Evolutionary conservation across 2,888 invertebrate species (phyloP).

Genomic region (Tenthredo mesomela): DNA sequence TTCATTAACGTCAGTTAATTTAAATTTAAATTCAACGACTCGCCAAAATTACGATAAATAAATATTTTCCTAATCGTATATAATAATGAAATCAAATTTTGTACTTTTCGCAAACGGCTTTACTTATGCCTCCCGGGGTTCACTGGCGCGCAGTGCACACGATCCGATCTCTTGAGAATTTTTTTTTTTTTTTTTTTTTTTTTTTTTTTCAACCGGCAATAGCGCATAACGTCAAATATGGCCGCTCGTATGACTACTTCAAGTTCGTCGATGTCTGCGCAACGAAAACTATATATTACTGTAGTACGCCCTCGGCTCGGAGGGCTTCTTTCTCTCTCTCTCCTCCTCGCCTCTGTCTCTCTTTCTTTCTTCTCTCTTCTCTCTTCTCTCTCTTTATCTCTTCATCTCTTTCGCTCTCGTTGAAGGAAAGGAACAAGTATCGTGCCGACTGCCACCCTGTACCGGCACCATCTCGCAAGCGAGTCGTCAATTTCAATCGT

Average conservation of each 20-base stretch:
- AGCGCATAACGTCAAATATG: constrained; percentile 50
- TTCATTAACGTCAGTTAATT: too few relatives aligned
- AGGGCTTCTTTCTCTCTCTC: constrained; percentile 56
- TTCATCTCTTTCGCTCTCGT: constrained; percentile 40
- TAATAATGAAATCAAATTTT: neutral
- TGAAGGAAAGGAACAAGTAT: constrained; percentile 7
- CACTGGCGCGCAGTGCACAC: constrained; percentile 55
- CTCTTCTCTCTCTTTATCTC: constrained; percentile 75
- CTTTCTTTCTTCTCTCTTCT: constrained; percentile 73
- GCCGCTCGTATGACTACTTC: constrained; percentile 54
- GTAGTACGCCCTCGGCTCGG: constrained; percentile 40
- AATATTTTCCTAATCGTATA: neutral
- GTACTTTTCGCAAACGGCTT: neutral
- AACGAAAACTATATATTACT: constrained; percentile 54
- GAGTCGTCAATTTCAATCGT: constrained; percentile 43
- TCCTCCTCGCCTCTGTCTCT: constrained; percentile 67
- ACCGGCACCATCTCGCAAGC: constrained; percentile 67
- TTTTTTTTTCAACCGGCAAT: neutral
- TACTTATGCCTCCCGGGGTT: constrained; percentile 49
- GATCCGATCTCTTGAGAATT: constrained; percentile 12
- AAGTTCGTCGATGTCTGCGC: constrained; percentile 55
- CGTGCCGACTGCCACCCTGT: constrained; percentile 14
- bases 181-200: neutral
- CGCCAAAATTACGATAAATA: neutral
- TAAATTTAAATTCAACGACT: neutral